These are phyloP conservation scores for Pomacea maculata DNA, from an alignment of 1,140 invertebrate species.

Conservation along the genomic window DNA sequence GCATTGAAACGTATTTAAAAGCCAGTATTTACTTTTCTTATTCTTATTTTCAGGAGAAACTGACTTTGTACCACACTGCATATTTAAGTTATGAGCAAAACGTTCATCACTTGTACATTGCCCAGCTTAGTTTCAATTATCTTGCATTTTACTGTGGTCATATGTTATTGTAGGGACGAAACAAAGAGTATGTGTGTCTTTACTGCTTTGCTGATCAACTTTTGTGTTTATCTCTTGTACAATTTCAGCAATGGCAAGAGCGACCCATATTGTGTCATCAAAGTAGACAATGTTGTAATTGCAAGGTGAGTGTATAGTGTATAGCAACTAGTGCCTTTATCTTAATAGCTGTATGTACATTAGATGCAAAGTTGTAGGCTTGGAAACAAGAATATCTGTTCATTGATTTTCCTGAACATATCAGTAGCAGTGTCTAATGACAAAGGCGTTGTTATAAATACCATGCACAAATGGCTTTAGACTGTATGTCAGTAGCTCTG, in stretches of 20 bases:
- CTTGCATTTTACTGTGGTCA: neutral
- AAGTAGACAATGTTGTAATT: constrained; percentile 48
- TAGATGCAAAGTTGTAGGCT: neutral
- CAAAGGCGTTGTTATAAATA: neutral
- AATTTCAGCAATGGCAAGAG: constrained; percentile 47
- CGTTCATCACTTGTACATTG: too few relatives aligned
- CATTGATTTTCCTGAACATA: too few relatives aligned
- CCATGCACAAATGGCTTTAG: neutral
- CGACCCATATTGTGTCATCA: constrained; percentile 50
- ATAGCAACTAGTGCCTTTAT: neutral
- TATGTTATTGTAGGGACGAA: neutral
- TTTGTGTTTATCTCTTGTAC: neutral
- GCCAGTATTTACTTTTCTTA: too few relatives aligned
- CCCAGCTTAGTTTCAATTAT: neutral
- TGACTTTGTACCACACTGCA: too few relatives aligned
- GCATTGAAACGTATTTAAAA: too few relatives aligned
- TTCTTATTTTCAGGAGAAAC: too few relatives aligned
- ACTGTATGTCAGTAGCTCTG: neutral
- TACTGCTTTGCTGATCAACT: neutral
- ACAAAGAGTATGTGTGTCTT: neutral
- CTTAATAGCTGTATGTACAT: neutral
- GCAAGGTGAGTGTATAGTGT: constrained; percentile 32
- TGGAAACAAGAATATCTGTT: neutral
- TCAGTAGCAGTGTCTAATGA: neutral
- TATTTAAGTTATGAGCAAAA: too few relatives aligned